Percentiles rank a stretch among this genome's conserved stretches.
Conservation (phyloP, 37 sponge, comb jelly and placozoan species). For the Beroe ovata region DNA sequence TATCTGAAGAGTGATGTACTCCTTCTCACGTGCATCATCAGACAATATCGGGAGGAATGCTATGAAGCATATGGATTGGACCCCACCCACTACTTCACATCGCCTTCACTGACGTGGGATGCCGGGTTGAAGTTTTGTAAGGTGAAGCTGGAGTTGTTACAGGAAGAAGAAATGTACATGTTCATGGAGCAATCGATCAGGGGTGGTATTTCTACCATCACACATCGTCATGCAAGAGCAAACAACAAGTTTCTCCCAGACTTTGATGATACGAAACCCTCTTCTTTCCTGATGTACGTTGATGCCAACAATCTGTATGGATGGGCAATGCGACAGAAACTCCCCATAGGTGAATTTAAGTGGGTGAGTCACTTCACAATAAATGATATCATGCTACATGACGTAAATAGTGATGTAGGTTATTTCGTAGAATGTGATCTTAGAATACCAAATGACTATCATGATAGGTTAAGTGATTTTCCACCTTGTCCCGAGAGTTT, state of each 20-base stretch:
- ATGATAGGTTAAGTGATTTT: background rate
- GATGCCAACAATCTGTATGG: constrained; percentile 54
- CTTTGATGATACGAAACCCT: background rate
- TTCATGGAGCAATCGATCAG: constrained; percentile 1
- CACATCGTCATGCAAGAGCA: background rate
- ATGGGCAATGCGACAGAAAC: background rate
- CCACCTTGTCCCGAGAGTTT: constrained; percentile 7
- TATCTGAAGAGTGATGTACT: constrained; percentile 45
- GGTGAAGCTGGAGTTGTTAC: constrained; percentile 6
- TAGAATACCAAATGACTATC: background rate
- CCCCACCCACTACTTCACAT: constrained; percentile 16
- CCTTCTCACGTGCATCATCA: background rate
- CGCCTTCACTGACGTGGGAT: constrained; percentile 40
- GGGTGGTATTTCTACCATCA: background rate
- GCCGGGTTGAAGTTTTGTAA: constrained; percentile 26
- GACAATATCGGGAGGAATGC: background rate
- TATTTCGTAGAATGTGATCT: background rate
- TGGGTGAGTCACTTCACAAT: background rate
- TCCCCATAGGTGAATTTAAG: background rate
- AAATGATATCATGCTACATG: background rate
- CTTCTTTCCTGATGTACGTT: background rate
- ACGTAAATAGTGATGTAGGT: background rate
- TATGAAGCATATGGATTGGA: constrained; percentile 7
- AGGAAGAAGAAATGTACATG: constrained; percentile 5
- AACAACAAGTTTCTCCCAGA: background rate